Evolutionary conservation across 2,797 vertebrate genomes (phyloP).

Genomic region (Trachurus trachurus): DNA sequence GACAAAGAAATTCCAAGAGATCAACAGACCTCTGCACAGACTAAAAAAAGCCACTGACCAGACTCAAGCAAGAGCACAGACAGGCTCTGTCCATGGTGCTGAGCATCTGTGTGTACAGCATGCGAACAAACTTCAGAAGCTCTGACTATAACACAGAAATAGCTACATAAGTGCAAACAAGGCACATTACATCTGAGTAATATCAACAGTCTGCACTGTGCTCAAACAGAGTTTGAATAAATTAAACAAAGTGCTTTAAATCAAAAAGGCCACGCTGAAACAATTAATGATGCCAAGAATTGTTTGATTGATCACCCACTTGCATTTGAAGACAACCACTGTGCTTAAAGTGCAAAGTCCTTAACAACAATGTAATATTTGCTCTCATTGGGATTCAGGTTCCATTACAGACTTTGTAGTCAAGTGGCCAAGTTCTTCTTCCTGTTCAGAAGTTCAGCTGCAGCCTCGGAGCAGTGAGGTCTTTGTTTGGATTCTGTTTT

Average conservation of each 20-base stretch:
- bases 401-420: not conserved
- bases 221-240: not conserved
- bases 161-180: not conserved
- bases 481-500: not conserved
- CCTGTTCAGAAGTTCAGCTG: not conserved
- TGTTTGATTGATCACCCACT: not conserved
- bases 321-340: not conserved
- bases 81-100: conserved; percentile 70
- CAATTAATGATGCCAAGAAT: not conserved
- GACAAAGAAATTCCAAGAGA: not conserved
- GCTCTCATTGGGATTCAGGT: not conserved
- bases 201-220: not conserved
- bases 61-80: not conserved
- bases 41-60: not conserved
- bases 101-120: conserved; percentile 13
- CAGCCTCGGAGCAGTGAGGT: not conserved
- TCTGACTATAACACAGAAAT: conserved; percentile 3
- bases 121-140: not conserved
- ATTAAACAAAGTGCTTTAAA: not conserved
- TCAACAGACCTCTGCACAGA: not conserved
- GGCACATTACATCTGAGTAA: not conserved
- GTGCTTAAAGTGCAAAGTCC: not conserved
- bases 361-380: not conserved
- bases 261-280: not conserved
- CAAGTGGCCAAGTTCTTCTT: not conserved